Percentiles rank a stretch among this genome's conserved stretches.
Evolutionary conservation across 2,888 invertebrate genomes (phyloP).

Genomic region (Drosophila rellima): DNA sequence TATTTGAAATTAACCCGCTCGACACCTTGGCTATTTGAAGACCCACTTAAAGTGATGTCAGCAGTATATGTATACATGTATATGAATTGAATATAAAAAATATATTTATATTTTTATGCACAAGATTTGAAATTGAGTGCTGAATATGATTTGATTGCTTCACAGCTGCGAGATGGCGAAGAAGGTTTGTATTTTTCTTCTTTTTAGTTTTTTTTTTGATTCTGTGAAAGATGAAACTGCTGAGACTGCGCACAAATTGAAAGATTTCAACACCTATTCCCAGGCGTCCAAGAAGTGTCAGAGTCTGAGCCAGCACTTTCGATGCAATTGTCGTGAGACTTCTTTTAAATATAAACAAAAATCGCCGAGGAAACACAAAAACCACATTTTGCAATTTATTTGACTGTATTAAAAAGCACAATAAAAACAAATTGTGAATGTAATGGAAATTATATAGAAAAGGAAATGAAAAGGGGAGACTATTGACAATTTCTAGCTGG

Average conservation of each 20-base stretch:
- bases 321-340: conserved; percentile 60
- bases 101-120: neutral
- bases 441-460: neutral
- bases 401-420: conserved; percentile 5
- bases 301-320: conserved; percentile 54
- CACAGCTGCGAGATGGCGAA: conserved; percentile 51
- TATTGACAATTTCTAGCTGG: neutral
- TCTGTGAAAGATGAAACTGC: conserved; percentile 70
- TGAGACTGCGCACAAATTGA: conserved; percentile 47
- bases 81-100: neutral
- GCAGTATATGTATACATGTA: neutral
- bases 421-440: neutral
- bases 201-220: conserved; percentile 22
- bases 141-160: conserved; percentile 49
- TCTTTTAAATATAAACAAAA: conserved; percentile 33
- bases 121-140: conserved; percentile 21
- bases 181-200: neutral
- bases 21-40: conserved; percentile 12
- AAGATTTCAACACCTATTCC: conserved; percentile 75
- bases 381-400: conserved; percentile 59
- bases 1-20: neutral
- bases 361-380: conserved; percentile 31
- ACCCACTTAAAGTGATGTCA: conserved; percentile 1
- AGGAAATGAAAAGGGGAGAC: neutral
- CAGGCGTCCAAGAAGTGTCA: conserved; percentile 40